These are phyloP conservation scores for Conus betulinus DNA, from an alignment of 1,140 invertebrate genomes.

Conservation along the genomic window DNA sequence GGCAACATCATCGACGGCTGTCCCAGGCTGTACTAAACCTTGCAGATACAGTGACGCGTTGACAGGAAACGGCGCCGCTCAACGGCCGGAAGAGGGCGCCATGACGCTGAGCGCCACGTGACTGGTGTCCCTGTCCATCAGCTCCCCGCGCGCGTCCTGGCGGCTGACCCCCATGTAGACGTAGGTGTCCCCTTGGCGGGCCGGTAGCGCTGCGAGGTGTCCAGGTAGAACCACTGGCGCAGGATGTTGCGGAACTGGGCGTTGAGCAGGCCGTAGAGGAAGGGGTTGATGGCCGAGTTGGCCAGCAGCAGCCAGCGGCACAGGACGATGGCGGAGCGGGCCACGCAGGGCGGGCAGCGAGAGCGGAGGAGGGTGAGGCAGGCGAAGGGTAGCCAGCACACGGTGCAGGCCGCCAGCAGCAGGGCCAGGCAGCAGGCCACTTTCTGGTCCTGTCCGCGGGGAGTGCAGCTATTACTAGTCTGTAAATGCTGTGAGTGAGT, in stretches of 20 bases:
- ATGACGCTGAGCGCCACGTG: background rate
- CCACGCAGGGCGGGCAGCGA: conserved; percentile 47
- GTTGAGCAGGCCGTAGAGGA: conserved; percentile 64
- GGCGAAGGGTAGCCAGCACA: conserved; percentile 63
- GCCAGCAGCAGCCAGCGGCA: conserved; percentile 55
- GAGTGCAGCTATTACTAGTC: no score
- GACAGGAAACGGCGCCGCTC: background rate
- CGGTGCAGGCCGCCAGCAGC: conserved; percentile 56
- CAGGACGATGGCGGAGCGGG: conserved; percentile 41
- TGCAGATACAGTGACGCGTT: background rate
- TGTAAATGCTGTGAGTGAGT: no score
- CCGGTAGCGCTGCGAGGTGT: background rate
- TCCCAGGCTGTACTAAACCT: no score
- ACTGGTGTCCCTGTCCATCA: background rate
- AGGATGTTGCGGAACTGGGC: conserved; percentile 39
- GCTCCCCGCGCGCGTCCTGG: background rate
- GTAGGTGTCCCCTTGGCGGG: conserved; percentile 22
- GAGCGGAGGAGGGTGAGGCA: conserved; percentile 41
- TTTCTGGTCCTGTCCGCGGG: conserved; percentile 66
- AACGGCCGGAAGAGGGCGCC: background rate
- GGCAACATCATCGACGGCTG: no score
- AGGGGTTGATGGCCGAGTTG: conserved; percentile 64
- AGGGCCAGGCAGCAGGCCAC: conserved; percentile 59
- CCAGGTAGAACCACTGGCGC: conserved; percentile 29
- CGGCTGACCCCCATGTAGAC: conserved; percentile 24